A percentile compares a stretch with the other conserved stretches of the same genome.
These are phyloP conservation scores for Volucella inflata DNA, from an alignment of 2,888 invertebrate species.

Conservation along the genomic window DNA sequence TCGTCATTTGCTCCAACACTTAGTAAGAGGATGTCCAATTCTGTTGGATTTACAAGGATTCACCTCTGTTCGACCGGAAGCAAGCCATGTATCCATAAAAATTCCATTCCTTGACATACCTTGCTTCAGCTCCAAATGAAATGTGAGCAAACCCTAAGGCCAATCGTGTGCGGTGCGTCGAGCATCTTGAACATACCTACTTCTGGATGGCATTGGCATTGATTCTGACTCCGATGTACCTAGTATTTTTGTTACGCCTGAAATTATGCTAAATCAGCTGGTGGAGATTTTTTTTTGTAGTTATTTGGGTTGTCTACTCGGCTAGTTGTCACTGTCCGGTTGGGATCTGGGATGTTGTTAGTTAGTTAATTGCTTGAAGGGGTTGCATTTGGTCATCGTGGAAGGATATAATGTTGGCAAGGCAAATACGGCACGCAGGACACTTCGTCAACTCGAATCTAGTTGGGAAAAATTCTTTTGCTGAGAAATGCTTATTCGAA, in stretches of 20 bases:
- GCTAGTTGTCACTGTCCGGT: conserved; percentile 44
- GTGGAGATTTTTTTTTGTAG: conserved; percentile 44
- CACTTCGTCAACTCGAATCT: conserved; percentile 20
- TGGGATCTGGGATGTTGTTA: conserved; percentile 40
- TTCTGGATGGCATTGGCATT: too few relatives aligned
- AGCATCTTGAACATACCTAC: background rate
- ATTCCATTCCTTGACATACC: conserved; percentile 14
- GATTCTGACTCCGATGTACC: background rate
- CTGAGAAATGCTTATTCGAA: conserved; percentile 77
- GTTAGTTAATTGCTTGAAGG: conserved; percentile 19
- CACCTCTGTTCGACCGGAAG: conserved; percentile 45
- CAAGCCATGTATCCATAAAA: conserved; percentile 63
- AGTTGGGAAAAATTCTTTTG: conserved; percentile 57
- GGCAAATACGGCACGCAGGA: conserved; percentile 38
- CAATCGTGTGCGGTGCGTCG: background rate
- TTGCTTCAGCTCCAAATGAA: background rate
- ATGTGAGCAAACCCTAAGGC: background rate
- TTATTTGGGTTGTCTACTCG: conserved; percentile 44
- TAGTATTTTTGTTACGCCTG: conserved; percentile 43
- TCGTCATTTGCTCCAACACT: conserved; percentile 40
- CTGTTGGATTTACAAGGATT: conserved; percentile 3
- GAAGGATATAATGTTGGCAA: background rate
- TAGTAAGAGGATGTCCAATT: conserved; percentile 9
- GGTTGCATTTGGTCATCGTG: conserved; percentile 14
- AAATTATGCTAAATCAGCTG: conserved; percentile 68